Conservation (phyloP, 64 coral and sea anemone species). For the Montipora cactus region DNA sequence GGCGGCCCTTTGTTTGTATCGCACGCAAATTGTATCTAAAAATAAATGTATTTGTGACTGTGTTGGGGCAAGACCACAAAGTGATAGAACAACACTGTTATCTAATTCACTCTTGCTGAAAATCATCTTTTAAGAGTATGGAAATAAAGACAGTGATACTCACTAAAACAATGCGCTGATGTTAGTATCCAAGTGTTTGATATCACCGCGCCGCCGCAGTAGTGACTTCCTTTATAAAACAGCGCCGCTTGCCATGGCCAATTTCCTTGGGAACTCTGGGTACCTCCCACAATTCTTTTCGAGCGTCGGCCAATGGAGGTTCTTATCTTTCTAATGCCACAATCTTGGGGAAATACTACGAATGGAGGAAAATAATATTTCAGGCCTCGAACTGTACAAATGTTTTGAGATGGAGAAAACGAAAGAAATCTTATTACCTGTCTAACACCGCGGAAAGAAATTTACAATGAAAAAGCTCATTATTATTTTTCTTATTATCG, state of each 20-base stretch:
- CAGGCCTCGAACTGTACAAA: background rate
- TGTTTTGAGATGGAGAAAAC: too few species aligned
- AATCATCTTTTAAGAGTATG: too few species aligned
- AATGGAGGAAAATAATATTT: background rate
- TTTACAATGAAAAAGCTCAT: too few species aligned
- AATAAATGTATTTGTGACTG: too few species aligned
- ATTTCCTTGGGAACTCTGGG: conserved; percentile 49
- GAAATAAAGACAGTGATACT: background rate
- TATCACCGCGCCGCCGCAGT: conserved; percentile 67
- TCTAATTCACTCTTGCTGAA: too few species aligned
- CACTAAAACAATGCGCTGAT: conserved; percentile 67
- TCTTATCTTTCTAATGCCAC: conserved; percentile 15
- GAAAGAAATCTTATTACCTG: too few species aligned
- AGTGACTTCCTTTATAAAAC: conserved; percentile 54
- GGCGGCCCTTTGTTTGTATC: too few species aligned
- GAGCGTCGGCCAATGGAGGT: background rate
- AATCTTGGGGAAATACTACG: conserved; percentile 38
- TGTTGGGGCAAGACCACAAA: too few species aligned
- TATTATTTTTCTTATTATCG: too few species aligned
- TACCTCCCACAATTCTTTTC: conserved; percentile 62
- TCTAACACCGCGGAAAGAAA: too few species aligned
- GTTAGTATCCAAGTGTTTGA: conserved; percentile 55
- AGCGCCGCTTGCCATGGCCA: conserved; percentile 71
- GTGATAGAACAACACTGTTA: too few species aligned
- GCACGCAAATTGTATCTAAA: too few species aligned